These are phyloP conservation scores for Pocillopora meandrina DNA, from an alignment of 92 coral and sea anemone species.

Conservation along the genomic window DNA sequence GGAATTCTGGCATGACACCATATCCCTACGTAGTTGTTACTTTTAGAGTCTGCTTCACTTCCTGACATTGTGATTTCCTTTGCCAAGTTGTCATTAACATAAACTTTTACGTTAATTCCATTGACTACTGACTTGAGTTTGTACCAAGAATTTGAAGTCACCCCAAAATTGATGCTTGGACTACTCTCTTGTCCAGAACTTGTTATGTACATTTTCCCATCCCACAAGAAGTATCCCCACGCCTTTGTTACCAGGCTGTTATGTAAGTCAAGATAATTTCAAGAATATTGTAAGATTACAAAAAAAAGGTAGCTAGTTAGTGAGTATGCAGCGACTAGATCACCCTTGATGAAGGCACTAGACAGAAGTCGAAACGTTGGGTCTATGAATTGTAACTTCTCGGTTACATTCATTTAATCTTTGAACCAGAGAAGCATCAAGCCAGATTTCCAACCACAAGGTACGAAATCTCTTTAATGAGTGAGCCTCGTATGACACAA, in stretches of 20 bases:
- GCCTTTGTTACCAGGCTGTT: not conserved
- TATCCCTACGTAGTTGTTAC: constrained; percentile 61
- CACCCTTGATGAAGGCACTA: too few relatives aligned
- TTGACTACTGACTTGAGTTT: constrained; percentile 48
- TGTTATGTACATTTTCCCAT: constrained; percentile 19
- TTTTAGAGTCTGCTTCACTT: constrained; percentile 43
- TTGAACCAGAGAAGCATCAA: too few relatives aligned
- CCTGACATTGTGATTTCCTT: constrained; percentile 58
- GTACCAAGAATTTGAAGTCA: constrained; percentile 34
- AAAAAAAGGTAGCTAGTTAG: too few relatives aligned
- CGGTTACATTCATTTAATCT: too few relatives aligned
- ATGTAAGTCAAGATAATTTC: not conserved
- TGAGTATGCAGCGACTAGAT: too few relatives aligned
- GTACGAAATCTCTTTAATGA: too few relatives aligned
- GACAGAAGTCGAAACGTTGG: too few relatives aligned
- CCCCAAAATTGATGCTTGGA: constrained; percentile 34
- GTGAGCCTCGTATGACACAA: too few relatives aligned
- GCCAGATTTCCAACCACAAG: too few relatives aligned
- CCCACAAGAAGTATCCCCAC: constrained; percentile 7
- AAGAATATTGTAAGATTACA: too few relatives aligned
- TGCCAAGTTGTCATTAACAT: constrained; percentile 41
- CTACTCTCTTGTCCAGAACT: constrained; percentile 41
- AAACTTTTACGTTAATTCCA: constrained; percentile 49
- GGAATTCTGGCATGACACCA: constrained; percentile 52
- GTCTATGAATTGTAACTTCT: too few relatives aligned